Evolutionary conservation across 1,140 invertebrate species (phyloP).

Genomic region (Cydia fagiglandana): DNA sequence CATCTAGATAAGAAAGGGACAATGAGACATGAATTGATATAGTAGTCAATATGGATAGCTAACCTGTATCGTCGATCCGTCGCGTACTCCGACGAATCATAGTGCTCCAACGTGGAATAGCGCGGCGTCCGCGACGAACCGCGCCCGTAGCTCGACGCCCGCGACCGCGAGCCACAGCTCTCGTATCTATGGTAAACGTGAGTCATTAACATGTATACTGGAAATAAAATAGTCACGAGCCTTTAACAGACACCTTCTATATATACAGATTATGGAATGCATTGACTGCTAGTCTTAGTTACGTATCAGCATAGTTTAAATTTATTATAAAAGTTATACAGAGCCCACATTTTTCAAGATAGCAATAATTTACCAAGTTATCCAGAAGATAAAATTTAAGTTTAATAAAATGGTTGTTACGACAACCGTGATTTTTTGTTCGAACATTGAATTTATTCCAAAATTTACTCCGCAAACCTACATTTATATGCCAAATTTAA

Average conservation of each 20-base stretch:
- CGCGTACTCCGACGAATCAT: constrained; percentile 71
- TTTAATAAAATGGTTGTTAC: no score
- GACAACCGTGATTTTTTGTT: no score
- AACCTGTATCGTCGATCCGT: constrained; percentile 76
- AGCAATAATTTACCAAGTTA: no score
- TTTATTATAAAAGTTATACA: no score
- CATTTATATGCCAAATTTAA: no score
- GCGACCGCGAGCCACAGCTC: constrained; percentile 56
- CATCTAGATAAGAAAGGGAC: neutral
- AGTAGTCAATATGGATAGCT: neutral
- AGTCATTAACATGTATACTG: constrained; percentile 5
- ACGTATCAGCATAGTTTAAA: no score
- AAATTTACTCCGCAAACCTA: no score
- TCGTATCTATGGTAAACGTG: constrained; percentile 58
- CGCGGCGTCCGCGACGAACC: constrained; percentile 65
- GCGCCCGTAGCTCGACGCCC: constrained; percentile 66
- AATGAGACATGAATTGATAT: neutral
- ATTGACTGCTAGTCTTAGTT: neutral
- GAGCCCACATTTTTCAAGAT: no score
- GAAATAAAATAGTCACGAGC: neutral
- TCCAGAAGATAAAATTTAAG: no score
- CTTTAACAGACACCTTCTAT: no score
- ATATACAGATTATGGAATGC: no score
- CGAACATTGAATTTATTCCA: no score
- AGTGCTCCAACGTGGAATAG: constrained; percentile 67